A percentile compares a stretch with the other conserved stretches of the same genome.
These are phyloP conservation scores for Erethizon dorsatum DNA, from an alignment of 2,797 vertebrate genomes.

Conservation along the genomic window DNA sequence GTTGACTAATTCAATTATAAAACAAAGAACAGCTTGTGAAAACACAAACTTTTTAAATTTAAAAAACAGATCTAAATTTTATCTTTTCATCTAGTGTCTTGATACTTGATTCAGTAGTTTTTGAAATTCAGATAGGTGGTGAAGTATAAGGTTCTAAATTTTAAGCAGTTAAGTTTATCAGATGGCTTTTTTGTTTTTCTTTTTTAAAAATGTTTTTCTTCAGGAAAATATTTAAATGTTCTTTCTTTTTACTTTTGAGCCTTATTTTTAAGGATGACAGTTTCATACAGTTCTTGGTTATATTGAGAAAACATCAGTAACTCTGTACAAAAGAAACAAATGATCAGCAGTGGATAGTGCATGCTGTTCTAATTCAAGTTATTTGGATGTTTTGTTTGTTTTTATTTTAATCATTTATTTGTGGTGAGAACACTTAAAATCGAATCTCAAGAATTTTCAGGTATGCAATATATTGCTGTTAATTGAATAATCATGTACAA, in stretches of 20 bases:
- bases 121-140: slow-evolving; percentile 9
- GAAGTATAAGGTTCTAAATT: not conserved
- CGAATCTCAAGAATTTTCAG: not conserved
- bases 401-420: not conserved
- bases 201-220: not conserved
- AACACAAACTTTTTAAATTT: slow-evolving; percentile 81
- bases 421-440: not conserved
- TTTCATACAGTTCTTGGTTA: slow-evolving; percentile 73
- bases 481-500: not conserved
- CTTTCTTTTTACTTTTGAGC: not conserved
- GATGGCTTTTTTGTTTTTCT: not conserved
- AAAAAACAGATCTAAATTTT: slow-evolving; percentile 38
- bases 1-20: slow-evolving; percentile 97
- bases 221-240: not conserved
- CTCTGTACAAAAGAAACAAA: slow-evolving; percentile 78
- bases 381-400: not conserved
- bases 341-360: slow-evolving; percentile 69
- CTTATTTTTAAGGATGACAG: slow-evolving; percentile 66
- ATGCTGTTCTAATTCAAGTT: slow-evolving; percentile 72
- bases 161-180: not conserved
- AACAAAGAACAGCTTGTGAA: slow-evolving; percentile 97
- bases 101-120: slow-evolving; percentile 31
- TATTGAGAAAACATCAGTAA: slow-evolving; percentile 81
- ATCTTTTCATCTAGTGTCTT: not conserved
- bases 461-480: not conserved